Evolutionary conservation across 92 coral and sea anemone species (phyloP).

Genomic region (Phenganax subtilis): DNA sequence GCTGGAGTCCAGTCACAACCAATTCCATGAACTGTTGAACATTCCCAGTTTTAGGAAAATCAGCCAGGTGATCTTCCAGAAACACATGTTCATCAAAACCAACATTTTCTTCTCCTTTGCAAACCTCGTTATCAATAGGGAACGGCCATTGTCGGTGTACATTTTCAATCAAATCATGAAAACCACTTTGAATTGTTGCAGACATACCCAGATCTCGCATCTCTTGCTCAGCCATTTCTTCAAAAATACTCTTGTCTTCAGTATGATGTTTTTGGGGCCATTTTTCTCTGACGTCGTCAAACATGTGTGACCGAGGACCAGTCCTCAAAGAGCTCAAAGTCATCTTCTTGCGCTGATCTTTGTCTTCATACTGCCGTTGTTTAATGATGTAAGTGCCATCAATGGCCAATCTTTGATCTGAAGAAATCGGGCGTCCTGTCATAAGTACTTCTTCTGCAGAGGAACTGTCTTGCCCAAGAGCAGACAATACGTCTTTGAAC

Average conservation of each 20-base stretch:
- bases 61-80: constrained; percentile 70
- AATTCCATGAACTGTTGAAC: constrained; percentile 93
- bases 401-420: constrained; percentile 1
- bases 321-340: constrained; percentile 19
- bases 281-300: constrained; percentile 22
- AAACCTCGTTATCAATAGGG: constrained; percentile 85
- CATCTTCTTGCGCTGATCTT: constrained; percentile 21
- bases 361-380: constrained; percentile 27
- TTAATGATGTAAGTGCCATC: constrained; percentile 26
- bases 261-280: constrained; percentile 1
- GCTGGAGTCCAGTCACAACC: constrained; percentile 81
- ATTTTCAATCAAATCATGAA: constrained; percentile 66
- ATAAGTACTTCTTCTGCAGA: constrained; percentile 26
- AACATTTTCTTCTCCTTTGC: constrained; percentile 70
- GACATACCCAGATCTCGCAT: constrained; percentile 23
- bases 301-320: constrained; percentile 40
- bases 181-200: constrained; percentile 50
- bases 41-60: constrained; percentile 81
- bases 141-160: constrained; percentile 79
- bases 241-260: background rate
- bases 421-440: constrained; percentile 2
- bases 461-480: constrained; percentile 22
- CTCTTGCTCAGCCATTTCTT: constrained; percentile 40
- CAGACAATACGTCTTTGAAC: constrained; percentile 26
- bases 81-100: constrained; percentile 96